Evolutionary conservation across 1,140 invertebrate genomes (phyloP), one percentile per base, ranked within the genome.

Genomic region (Galendromus occidentalis): DNA sequence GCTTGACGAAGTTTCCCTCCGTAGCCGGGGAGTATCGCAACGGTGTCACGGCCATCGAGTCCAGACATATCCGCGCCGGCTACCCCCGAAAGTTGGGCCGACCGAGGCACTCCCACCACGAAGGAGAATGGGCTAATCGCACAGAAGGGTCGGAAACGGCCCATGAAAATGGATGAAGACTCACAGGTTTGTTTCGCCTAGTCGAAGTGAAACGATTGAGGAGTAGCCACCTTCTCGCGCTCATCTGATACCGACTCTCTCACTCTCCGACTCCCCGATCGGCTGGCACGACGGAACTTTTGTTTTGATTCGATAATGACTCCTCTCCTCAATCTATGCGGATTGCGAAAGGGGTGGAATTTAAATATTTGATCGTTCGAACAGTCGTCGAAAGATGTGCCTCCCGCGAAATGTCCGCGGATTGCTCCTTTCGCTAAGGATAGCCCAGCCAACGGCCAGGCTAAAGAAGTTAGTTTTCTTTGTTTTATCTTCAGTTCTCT

Each of bases 391-490:
- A 39, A 39, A 9, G 33, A 39, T 39, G 33, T 39, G 33, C 33
- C 33, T 39, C 33, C 33, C 9, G 33, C 33, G 33, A 39, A 39
- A 39, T 39, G 33, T 39, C 33, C 33, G 33, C 33, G 33, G 9
- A 39, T 39, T 9, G 33, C 33, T 39, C 33, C 33, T 6, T 39
- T 39, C 33, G 33, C 33, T 39, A 39, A 39, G 33, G 33, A 39
- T 9, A 39, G 4, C 33, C 33, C 33, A 39, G 33, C 33, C 69
- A 20, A 64, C 59, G 63, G 67, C 65, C 65, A 72, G 70, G 33
- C 69, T 73, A 64, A 73, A 74, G 68, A 66, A 70, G 45, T 72
- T 72, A 66, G 63, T 69, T 45, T 64, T 70, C 29, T 22, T 55
- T 39, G 59, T 64, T 64, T 6, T 39, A 9, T 39, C 9, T 39